phyloP scores from a whole-genome alignment of 2,888 invertebrate genomes.

The Crematogaster levior region DNA sequence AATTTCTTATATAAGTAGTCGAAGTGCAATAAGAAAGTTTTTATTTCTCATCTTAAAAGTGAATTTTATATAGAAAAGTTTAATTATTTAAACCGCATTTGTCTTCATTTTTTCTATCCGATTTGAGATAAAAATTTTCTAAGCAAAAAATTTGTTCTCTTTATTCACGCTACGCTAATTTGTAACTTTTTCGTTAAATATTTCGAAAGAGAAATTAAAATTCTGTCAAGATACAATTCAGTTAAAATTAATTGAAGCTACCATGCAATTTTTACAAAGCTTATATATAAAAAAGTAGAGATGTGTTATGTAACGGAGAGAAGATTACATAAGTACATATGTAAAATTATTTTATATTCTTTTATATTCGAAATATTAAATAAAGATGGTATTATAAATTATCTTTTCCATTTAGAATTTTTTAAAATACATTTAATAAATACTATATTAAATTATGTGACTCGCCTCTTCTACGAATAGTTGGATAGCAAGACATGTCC shows the following conservation, averaged over 20 bases:
- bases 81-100: neutral
- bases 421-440: neutral
- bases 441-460: slow-evolving; percentile 16
- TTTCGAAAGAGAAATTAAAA: neutral
- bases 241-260: neutral
- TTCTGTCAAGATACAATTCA: neutral
- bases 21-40: neutral
- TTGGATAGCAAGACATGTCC: neutral
- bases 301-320: neutral
- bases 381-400: neutral
- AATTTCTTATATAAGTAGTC: neutral
- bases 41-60: neutral
- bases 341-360: too few relatives aligned
- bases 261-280: slow-evolving; percentile 21
- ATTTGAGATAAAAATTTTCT: neutral
- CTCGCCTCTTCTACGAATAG: neutral
- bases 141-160: slow-evolving; percentile 3
- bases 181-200: neutral
- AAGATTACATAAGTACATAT: neutral
- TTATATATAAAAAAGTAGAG: neutral
- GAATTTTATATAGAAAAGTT: neutral
- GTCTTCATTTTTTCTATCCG: neutral
- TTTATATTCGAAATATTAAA: slow-evolving; percentile 19
- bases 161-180: neutral
- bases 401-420: neutral